Evolutionary conservation across 2,888 invertebrate species (phyloP).

Genomic region (Cecidostiba fungosa): DNA sequence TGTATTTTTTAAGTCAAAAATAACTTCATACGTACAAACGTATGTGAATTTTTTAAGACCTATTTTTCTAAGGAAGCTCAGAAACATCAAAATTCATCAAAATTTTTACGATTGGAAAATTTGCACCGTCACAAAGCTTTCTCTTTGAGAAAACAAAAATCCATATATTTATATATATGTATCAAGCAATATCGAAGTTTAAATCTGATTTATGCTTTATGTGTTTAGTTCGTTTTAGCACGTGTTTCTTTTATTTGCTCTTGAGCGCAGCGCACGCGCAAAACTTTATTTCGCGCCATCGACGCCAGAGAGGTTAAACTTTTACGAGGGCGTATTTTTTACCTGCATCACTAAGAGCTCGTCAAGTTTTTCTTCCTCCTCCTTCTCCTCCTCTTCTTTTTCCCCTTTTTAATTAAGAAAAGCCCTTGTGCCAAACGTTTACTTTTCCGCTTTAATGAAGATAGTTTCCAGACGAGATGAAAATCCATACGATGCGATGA

Average conservation of each 20-base stretch:
- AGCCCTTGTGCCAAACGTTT: not conserved
- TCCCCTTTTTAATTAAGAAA: constrained; percentile 39
- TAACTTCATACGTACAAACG: no score
- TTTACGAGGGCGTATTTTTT: constrained; percentile 43
- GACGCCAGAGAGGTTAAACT: constrained; percentile 15
- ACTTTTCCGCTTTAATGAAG: not conserved
- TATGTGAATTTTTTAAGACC: no score
- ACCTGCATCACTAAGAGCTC: constrained; percentile 23
- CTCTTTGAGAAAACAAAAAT: no score
- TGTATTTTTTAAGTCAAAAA: no score
- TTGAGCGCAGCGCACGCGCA: not conserved
- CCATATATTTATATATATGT: not conserved
- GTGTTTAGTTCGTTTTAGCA: not conserved
- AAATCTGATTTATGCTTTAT: not conserved
- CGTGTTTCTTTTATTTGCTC: constrained; percentile 13
- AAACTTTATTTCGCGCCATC: constrained; percentile 31
- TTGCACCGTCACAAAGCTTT: no score
- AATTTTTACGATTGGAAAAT: no score
- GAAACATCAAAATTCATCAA: no score
- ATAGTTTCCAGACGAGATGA: not conserved
- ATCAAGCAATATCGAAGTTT: not conserved
- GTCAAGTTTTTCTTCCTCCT: not conserved
- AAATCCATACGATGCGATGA: not conserved
- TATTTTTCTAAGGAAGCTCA: no score
- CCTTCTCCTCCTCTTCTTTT: not conserved